Evolutionary conservation across 2,113 vertebrate genomes (phyloP), one percentile per base, ranked within the genome.

Genomic region (Caloenas nicobarica): DNA sequence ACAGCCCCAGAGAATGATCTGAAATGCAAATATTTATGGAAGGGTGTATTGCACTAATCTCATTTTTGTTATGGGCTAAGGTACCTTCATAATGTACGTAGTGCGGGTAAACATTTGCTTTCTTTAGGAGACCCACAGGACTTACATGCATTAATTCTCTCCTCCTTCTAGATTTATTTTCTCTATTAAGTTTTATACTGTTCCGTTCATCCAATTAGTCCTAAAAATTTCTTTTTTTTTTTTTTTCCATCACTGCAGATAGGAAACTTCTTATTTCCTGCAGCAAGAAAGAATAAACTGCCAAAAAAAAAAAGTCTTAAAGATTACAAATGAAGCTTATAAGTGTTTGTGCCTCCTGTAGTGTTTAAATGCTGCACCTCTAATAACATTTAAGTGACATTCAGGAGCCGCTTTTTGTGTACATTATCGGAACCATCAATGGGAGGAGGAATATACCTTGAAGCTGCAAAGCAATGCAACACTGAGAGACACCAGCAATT

Each of bases 181-280:
- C 74, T 85, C 70, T 58, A 36, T 94, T 96, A 96, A 73, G 24
- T 89, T 94, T 81, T 69, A 69, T 42, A 36, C 29, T 76, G 28
- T 56, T 97, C 64, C 86, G 74, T 91, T 92, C 76, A 91, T 93
- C 90, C 89, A 96, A 91, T 97, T 97, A 97, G 79, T 60, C 92
- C 64, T 91, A 66, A 95, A 97, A 83, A 73, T 56, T 76, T 84
- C 4, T n/a, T 13, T 69, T 50, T 31, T 10, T 29, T 3, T 3
- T n/a, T 86, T 61, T 25, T 42, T 92, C 57, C 38, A 66, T 86
- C 81, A 10, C 4, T 51, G 65, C 54, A 40, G 70, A 83, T 54
- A 91, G 53, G 56, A 91, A 95, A 53, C 2, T 19, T 13, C 88
- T 89, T 85, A 33, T 89, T 95, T 90, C 84, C 81, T 50, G n/a